phyloP scores from a whole-genome alignment of 2,797 vertebrate genomes.

The Chloroceryle amazona region DNA sequence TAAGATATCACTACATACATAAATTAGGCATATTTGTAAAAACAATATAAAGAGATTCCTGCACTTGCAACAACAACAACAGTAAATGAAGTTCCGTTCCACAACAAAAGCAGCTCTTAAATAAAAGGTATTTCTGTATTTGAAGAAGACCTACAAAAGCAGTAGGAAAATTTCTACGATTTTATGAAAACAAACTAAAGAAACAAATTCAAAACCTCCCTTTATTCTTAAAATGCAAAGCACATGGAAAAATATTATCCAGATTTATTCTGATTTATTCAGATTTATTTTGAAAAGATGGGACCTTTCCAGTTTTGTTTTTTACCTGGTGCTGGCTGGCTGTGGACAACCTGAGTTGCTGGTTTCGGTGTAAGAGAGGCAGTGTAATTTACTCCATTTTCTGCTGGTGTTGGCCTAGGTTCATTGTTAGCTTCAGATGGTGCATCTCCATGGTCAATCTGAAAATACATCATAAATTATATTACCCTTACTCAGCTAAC shows the following conservation, averaged over 20 bases:
- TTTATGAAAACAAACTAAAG: background rate
- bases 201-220: fast-evolving
- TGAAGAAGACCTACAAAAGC: background rate
- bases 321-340: constrained; percentile 91
- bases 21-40: background rate
- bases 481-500: background rate
- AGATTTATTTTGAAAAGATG: background rate
- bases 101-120: background rate
- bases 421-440: constrained; percentile 88
- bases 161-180: background rate
- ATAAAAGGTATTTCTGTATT: background rate
- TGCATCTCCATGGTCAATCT: constrained; percentile 90
- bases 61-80: background rate
- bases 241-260: background rate
- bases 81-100: background rate
- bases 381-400: constrained; percentile 92
- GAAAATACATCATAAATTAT: constrained; percentile 11
- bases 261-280: background rate
- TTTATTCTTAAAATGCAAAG: background rate
- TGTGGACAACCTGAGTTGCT: constrained; percentile 87
- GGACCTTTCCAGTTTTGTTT: background rate
- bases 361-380: constrained; percentile 89
- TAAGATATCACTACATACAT: background rate
- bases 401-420: constrained; percentile 86
- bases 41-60: background rate